Evolutionary conservation across 2,797 vertebrate genomes (phyloP), one percentile per base, ranked within the genome.

Genomic region (Xenopus petersii): DNA sequence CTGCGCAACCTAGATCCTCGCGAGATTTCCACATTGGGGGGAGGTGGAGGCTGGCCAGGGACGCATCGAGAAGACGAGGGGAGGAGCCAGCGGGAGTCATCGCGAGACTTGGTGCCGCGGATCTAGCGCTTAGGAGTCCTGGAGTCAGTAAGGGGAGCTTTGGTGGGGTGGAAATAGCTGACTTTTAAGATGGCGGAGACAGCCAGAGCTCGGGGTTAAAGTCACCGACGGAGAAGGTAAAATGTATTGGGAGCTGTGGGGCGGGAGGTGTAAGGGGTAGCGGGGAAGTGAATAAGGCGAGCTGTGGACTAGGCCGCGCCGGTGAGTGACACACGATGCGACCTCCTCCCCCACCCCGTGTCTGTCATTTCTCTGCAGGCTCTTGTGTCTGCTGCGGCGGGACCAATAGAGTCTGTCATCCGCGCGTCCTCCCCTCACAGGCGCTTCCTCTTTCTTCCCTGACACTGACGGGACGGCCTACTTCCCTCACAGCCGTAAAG

Each of bases 121-220:
- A 55, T 75, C 76, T 79, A 74, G 76, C 67, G 77, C 77, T 79
- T 67, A 66, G 71, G 79, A 65, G 49, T 73, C 75, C 66, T 17
- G 70, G 70, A 77, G 70, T 73, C 75, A 71, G 67, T 77, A 48
- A 51, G 70, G 63, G 66, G 63, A 24, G 17, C 64, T 68, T 30
- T 12, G 42, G 71, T 12, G 36, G 36, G 36, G 36, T 21, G 26
- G 4, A 42, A 42, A 42, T 42, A 70, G 55, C 67, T 80, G 79
- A 21, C 21, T 61, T 65, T 68, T 79, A 80, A 79, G 74, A 83
- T 81, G 80, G 75, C 75, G 77, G 71, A 73, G 75, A 78, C 67
- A 77, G 65, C 75, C 4, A 59, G 75, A 69, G 65, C 66, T 65
- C 66, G 49, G 54, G 65, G 56, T 51, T 79, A 61, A 79, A 72